Base-by-base conservation (phyloP, 2,113 vertebrate genomes). In the Anguilla japonica region DNA sequence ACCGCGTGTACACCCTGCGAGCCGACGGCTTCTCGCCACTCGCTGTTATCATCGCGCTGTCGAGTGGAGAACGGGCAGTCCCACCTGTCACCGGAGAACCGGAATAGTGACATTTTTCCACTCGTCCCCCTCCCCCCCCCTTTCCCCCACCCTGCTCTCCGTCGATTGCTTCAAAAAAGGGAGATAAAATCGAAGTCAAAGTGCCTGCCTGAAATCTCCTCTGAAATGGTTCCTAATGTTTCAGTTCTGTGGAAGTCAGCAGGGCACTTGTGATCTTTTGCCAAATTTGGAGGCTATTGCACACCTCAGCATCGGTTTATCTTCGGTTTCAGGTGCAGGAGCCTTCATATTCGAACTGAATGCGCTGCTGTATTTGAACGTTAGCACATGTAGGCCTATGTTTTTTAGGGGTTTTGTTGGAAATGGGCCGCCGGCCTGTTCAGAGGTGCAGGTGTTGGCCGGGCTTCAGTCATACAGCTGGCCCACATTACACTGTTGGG, bases 71-170 rank as follows among this genome's bases (percentile, higher is more conserved):
- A n/a, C 9, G 1, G n/a, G 71, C 26, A 5, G 71, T 5, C n/a
- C 26, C 3, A 75, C 71, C 71, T 34, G n/a, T n/a, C 71, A n/a
- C 2, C 13, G 4, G 39, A 80, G 57, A 90, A 90, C 88, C 84
- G 80, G 88, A 86, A 79, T 8, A 50, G 84, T 84, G 22, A 60
- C 85, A 78, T 90, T 85, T 86, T 83, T 85, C 60, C 6, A 50
- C 67, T 57, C 8, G 7, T 75, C 71, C 8, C 50, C 50, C 11
- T 7, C 11, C 34, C 71, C 8, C 50, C 50, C 11, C 50, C 11
- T 14, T 11, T 53, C 50, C 50, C 50, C 50, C 50, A 53, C 50
- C 43, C 20, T 63, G 8, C 15, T 63, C 20, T 63, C 15, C 60
- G 20, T 5, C n/a, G n/a, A 75, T 34, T 14, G n/a, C 71, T 75